Evolutionary conservation across 1,140 invertebrate genomes (phyloP), one percentile per base, ranked within the genome.

Genomic region (Dolichoris vasculosae): DNA sequence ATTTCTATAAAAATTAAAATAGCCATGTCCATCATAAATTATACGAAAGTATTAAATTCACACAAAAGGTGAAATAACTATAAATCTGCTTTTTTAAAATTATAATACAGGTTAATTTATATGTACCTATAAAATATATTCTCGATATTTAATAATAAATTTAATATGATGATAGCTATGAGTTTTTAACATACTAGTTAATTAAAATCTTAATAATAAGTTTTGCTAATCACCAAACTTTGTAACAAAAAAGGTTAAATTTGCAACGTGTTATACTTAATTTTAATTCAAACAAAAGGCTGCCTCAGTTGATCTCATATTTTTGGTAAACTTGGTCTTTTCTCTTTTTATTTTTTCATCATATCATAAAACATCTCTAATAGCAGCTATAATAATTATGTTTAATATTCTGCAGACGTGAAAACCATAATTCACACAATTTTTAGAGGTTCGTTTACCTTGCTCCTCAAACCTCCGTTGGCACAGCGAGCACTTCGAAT

Each of bases 401-500:
- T n/a, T 63, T 26, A n/a, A n/a, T 0, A 63, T 26, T n/a, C 30
- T n/a, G 59, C 26, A 0, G 26, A n/a, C 59, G 71, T 8, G 59
- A 77, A 35, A 71, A n/a, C 30, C 23, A 77, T 40, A 84, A 64
- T 48, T 84, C 83, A 84, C 83, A 84, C 75, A 84, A 78, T 84
- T 75, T 26, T 78, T 84, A 78, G 80, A 81, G 84, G 85, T 64
- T 84, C 84, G 82, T 92, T 94, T 95, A 96, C 95, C 95, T 96
- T 95, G 95, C 94, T 95, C 95, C 92, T 96, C 95, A 95, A 96
- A 96, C 90, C 95, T 95, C 94, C 95, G 95, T 94, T 96, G 95
- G 94, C 95, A 96, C 94, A 96, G 95, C 94, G 94, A 95, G 92
- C 94, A 95, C 94, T 94, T 95, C 88, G 91, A 92, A 88, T 91